A percentile compares a stretch with the other conserved stretches of the same genome.
phyloP scores from a whole-genome alignment of 2,797 vertebrate species.

The Aulostomus chinensis region DNA sequence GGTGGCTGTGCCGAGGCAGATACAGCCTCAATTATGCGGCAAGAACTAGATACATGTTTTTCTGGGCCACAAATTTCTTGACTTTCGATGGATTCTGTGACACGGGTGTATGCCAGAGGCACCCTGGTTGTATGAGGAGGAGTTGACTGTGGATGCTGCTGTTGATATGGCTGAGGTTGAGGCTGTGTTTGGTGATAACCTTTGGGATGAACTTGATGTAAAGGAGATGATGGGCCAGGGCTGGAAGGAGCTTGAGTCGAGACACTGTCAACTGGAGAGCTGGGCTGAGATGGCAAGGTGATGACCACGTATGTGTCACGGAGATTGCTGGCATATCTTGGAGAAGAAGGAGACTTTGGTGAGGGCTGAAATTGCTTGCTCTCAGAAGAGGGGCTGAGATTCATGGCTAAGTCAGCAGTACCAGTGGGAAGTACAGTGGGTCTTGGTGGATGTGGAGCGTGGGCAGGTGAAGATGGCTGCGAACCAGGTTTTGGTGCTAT shows the following conservation, averaged over 20 bases:
- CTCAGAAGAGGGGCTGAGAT: conserved; percentile 88
- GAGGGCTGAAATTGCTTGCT: conserved; percentile 86
- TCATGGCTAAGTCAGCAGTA: conserved; percentile 82
- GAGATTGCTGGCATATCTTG: conserved; percentile 87
- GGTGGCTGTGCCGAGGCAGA: conserved; percentile 80
- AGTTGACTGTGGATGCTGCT: conserved; percentile 52
- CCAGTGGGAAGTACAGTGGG: conserved; percentile 79
- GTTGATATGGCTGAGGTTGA: conserved; percentile 62
- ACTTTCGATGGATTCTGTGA: conserved; percentile 84
- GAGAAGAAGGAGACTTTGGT: conserved; percentile 89
- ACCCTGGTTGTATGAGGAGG: conserved; percentile 76
- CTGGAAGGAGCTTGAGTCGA: conserved; percentile 85
- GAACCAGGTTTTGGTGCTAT: conserved; percentile 90
- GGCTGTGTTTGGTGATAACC: conserved; percentile 60
- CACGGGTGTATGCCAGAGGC: conserved; percentile 83
- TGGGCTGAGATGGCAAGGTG: conserved; percentile 96
- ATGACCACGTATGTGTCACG: conserved; percentile 97
- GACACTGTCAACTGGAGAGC: conserved; percentile 90
- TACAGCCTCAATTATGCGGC: conserved; percentile 82
- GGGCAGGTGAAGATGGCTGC: conserved; percentile 75
- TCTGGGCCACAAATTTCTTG: conserved; percentile 83
- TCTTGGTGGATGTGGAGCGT: conserved; percentile 76
- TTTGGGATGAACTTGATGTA: conserved; percentile 72
- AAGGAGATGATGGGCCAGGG: conserved; percentile 80
- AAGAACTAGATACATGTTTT: conserved; percentile 82